These are phyloP conservation scores for Pedionomus torquatus DNA, from an alignment of 2,113 vertebrate species.

Conservation along the genomic window DNA sequence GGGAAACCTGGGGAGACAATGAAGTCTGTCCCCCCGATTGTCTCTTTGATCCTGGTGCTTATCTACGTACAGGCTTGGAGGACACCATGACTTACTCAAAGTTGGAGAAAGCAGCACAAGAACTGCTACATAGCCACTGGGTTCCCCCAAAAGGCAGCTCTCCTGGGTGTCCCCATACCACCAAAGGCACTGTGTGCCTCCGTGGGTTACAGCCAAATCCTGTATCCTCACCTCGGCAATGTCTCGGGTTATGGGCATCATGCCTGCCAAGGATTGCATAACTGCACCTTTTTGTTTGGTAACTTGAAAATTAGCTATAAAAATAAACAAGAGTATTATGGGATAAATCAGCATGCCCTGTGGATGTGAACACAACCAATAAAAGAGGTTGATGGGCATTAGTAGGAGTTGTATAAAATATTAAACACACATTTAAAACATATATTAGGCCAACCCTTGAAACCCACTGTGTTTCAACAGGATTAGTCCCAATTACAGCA, in stretches of 20 bases:
- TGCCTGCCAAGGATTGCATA: background rate
- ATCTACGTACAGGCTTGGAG: background rate
- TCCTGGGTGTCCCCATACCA: background rate
- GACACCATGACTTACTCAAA: background rate
- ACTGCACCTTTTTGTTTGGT: background rate
- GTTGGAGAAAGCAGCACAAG: background rate
- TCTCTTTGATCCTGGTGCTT: background rate
- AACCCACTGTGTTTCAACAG: background rate
- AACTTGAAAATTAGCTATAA: background rate
- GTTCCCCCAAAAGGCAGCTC: background rate
- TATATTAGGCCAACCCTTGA: background rate
- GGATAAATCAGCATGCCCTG: background rate
- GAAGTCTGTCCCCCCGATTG: background rate
- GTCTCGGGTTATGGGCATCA: accelerated
- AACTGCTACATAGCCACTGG: background rate
- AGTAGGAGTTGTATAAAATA: background rate
- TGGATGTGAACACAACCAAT: background rate
- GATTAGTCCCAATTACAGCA: background rate
- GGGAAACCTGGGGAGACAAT: background rate
- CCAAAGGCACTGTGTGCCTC: accelerated
- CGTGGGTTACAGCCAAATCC: background rate
- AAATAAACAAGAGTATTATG: background rate
- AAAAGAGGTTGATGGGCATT: no score
- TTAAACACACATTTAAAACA: background rate
- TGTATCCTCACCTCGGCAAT: accelerated